phyloP scores from a whole-genome alignment of 2,113 vertebrate genomes.

The Grallaria varia region DNA sequence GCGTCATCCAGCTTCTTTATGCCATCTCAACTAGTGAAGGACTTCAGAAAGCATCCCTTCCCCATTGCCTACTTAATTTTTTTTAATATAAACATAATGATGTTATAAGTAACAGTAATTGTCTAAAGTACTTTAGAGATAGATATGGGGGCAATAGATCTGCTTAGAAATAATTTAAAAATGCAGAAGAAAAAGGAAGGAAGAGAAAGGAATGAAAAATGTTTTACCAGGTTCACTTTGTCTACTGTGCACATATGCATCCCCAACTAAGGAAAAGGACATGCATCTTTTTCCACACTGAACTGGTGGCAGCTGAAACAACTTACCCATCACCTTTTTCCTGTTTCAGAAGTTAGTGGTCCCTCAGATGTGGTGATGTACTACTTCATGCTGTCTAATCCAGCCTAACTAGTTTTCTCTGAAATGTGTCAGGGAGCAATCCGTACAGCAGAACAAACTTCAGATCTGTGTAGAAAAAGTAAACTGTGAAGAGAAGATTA shows the following conservation, averaged over 20 bases:
- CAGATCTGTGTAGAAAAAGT: background rate
- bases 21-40: background rate
- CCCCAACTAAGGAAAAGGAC: background rate
- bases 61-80: background rate
- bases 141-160: background rate
- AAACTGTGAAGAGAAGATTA: background rate
- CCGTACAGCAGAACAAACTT: background rate
- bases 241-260: accelerated
- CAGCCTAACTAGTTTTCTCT: background rate
- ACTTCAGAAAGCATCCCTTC: background rate
- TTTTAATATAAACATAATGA: background rate
- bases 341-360: background rate
- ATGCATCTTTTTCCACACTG: background rate
- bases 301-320: background rate
- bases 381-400: background rate
- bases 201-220: background rate
- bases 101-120: background rate
- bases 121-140: background rate
- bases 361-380: background rate
- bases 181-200: background rate
- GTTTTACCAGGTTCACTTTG: background rate
- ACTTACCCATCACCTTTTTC: background rate
- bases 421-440: background rate
- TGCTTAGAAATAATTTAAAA: background rate
- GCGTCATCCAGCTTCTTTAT: background rate